phyloP scores from a whole-genome alignment of 1,140 invertebrate genomes.

The Caenorhabditis brenneri region DNA sequence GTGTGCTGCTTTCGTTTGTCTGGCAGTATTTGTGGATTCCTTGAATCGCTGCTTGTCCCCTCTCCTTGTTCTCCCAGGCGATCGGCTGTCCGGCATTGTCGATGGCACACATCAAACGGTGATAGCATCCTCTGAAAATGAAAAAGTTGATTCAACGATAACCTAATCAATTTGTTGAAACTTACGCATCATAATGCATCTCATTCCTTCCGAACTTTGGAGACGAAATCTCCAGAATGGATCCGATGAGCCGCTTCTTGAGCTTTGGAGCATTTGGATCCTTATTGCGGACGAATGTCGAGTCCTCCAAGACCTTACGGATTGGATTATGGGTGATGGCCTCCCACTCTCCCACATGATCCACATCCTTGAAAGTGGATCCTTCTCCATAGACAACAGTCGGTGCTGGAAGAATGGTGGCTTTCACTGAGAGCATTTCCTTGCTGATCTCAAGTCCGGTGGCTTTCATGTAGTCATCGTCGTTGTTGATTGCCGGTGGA shows the following conservation, averaged over 20 bases:
- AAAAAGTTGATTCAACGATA: not conserved
- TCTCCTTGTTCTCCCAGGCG: not conserved
- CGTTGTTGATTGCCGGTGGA: not conserved
- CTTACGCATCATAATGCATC: not conserved
- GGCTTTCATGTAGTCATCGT: not conserved
- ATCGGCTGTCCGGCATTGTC: not conserved
- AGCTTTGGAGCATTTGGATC: not conserved
- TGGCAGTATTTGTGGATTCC: not conserved
- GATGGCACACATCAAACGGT: not conserved
- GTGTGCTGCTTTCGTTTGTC: not conserved
- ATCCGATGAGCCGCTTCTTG: not conserved
- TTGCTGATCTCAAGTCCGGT: not conserved
- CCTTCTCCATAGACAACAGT: not conserved
- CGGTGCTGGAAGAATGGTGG: conserved; percentile 7
- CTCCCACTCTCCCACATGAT: not conserved
- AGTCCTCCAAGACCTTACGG: not conserved
- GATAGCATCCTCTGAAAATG: not conserved
- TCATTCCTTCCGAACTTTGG: not conserved
- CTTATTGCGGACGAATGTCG: not conserved
- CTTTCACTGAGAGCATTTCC: conserved; percentile 15
- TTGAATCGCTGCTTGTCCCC: not conserved
- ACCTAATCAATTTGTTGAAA: not conserved
- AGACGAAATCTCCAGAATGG: not conserved
- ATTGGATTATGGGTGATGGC: not conserved
- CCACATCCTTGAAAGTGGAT: not conserved